These are phyloP conservation scores for Eira barbara DNA, from an alignment of 2,113 vertebrate species.

Conservation along the genomic window DNA sequence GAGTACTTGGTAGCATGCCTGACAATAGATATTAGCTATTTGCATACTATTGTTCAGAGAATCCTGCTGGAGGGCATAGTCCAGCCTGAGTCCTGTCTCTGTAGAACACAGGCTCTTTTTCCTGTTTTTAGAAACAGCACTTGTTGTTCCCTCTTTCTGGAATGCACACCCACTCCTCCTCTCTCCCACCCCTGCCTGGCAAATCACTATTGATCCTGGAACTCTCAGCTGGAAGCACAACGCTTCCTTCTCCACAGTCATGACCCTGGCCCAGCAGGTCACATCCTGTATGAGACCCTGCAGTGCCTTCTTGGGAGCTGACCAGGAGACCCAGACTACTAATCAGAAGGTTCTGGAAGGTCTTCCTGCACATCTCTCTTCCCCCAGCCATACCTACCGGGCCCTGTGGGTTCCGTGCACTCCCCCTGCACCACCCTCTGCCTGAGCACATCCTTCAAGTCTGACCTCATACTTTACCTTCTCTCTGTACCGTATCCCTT, in stretches of 20 bases:
- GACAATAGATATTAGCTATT: not conserved
- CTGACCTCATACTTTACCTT: not conserved
- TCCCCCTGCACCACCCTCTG: not conserved
- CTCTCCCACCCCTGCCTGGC: not conserved
- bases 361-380: accelerated
- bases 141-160: constrained; percentile 11
- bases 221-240: not conserved
- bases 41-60: not conserved
- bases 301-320: not conserved
- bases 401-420: accelerated
- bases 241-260: not conserved
- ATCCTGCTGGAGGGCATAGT: not conserved
- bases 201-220: not conserved
- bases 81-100: not conserved
- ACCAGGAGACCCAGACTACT: not conserved
- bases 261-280: not conserved
- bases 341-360: not conserved
- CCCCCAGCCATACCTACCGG: not conserved
- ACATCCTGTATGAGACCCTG: not conserved
- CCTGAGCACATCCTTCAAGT: not conserved
- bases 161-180: not conserved
- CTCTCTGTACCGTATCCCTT: not conserved
- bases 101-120: not conserved
- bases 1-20: not conserved
- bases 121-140: not conserved